Base-by-base conservation (phyloP, 2,113 vertebrate genomes). In the Nannospalax galili region DNA sequence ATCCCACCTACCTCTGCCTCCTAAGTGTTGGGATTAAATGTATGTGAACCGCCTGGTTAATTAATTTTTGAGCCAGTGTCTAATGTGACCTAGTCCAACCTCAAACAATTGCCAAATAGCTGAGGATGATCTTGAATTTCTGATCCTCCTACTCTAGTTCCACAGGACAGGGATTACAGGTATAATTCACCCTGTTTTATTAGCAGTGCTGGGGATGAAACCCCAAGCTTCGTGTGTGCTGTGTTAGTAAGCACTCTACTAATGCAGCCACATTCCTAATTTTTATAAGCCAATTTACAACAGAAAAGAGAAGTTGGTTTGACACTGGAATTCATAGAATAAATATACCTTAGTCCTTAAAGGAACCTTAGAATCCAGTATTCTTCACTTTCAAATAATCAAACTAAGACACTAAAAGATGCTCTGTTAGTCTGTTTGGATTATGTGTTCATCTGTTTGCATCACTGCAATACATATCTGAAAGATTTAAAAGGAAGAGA, bases 341-440 rank as follows among this genome's bases (percentile, higher is more conserved):
- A n/a, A 95, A 74, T 1, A 84, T 40, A 84, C 16, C 28, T 82
- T 24, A 73, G 30, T n/a, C 12, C 70, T 73, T 64, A 30, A 84
- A 73, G 56, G n/a, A 86, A 95, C 5, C 28, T 89, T 91, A 67
- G 35, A 90, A 80, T 90, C 81, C 87, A 73, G 4, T 52, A 84
- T n/a, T 72, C 45, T 69, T 91, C 20, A 84, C 37, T 90, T 85
- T 45, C 30, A 92, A 16, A 45, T 69, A 80, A 92, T 77, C 81
- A 81, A 62, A 72, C 10, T 58, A 90, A 92, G 58, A 0, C 15
- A 40, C 3, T 64, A 58, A 69, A 91, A 62, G 5, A 56, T 42
- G 60, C 52, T 56, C 2, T 60, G 40, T 70, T 37, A 8, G 12
- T 58, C 26, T 32, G 0, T 30, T 45, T 67, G 48, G n/a, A 26